Evolutionary conservation across 2,113 vertebrate genomes (phyloP).

Genomic region (Motacilla tschutschensis): DNA sequence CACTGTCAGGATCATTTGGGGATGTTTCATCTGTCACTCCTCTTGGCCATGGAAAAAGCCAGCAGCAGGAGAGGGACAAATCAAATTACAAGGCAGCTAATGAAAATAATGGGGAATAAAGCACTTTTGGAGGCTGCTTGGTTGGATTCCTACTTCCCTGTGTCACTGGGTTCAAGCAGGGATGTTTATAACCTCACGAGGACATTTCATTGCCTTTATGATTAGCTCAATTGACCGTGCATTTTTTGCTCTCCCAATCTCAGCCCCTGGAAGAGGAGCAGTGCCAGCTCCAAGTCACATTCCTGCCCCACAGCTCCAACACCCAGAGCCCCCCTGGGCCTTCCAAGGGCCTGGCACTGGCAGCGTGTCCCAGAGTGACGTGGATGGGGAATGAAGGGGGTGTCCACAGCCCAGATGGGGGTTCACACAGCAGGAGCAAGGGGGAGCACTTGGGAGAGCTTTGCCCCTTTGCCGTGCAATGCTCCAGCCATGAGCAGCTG

Average conservation of each 20-base stretch:
- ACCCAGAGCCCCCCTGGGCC: not conserved
- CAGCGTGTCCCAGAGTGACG: not conserved
- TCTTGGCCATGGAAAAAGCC: not conserved
- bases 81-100: constrained; percentile 52
- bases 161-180: not conserved
- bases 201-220: constrained; percentile 33
- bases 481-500: not conserved
- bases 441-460: rapidly evolving
- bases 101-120: constrained; percentile 45
- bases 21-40: not conserved
- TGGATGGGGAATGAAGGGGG: rapidly evolving
- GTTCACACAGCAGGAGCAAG: rapidly evolving
- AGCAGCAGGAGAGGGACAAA: constrained; percentile 48
- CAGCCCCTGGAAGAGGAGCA: not conserved
- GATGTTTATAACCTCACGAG: constrained; percentile 24
- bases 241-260: not conserved
- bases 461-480: not conserved
- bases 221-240: constrained; percentile 12
- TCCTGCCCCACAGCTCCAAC: rapidly evolving
- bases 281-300: rapidly evolving
- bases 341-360: not conserved
- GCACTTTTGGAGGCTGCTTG: constrained; percentile 30
- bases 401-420: rapidly evolving
- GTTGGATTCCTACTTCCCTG: constrained; percentile 31
- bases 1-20: rapidly evolving